These are phyloP conservation scores for Uromys caudimaculatus DNA, from an alignment of 2,797 vertebrate genomes.

Conservation along the genomic window DNA sequence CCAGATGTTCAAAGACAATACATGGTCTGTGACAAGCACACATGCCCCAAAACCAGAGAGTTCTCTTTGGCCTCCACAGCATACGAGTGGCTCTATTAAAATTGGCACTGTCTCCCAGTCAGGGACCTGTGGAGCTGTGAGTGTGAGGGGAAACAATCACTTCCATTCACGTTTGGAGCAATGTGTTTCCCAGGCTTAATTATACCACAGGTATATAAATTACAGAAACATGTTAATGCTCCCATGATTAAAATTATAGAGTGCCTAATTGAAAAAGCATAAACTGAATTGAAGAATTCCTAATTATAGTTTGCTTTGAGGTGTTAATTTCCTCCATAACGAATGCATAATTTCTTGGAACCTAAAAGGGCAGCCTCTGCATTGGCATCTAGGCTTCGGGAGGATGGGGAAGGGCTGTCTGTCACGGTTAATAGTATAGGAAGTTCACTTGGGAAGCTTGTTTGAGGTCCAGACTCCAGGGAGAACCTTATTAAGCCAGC, in stretches of 20 bases:
- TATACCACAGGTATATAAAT: slow-evolving; percentile 91
- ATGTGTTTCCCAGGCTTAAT: slow-evolving; percentile 88
- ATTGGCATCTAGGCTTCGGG: slow-evolving; percentile 76
- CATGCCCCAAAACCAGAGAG: neutral
- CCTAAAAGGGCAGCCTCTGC: slow-evolving; percentile 83
- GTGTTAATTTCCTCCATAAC: slow-evolving; percentile 89
- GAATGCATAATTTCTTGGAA: slow-evolving; percentile 89
- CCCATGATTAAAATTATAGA: slow-evolving; percentile 92
- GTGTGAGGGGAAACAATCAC: slow-evolving; percentile 81
- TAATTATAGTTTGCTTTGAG: slow-evolving; percentile 91
- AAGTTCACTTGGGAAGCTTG: slow-evolving; percentile 65
- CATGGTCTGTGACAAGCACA: neutral
- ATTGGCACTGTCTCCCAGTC: slow-evolving; percentile 21
- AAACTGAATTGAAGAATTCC: slow-evolving; percentile 91
- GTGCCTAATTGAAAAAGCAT: slow-evolving; percentile 91
- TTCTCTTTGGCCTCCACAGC: slow-evolving; percentile 1
- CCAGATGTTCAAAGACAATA: slow-evolving; percentile 64
- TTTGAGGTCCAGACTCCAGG: neutral
- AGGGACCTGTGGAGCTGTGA: slow-evolving; percentile 41
- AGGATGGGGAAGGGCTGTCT: slow-evolving; percentile 80
- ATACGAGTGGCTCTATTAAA: slow-evolving; percentile 26
- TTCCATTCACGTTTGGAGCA: slow-evolving; percentile 83
- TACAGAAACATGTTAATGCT: slow-evolving; percentile 91
- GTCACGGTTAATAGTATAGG: slow-evolving; percentile 69
- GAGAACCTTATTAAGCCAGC: neutral